phyloP scores from a whole-genome alignment of 2,888 invertebrate species.

The Argyresthia albistria region DNA sequence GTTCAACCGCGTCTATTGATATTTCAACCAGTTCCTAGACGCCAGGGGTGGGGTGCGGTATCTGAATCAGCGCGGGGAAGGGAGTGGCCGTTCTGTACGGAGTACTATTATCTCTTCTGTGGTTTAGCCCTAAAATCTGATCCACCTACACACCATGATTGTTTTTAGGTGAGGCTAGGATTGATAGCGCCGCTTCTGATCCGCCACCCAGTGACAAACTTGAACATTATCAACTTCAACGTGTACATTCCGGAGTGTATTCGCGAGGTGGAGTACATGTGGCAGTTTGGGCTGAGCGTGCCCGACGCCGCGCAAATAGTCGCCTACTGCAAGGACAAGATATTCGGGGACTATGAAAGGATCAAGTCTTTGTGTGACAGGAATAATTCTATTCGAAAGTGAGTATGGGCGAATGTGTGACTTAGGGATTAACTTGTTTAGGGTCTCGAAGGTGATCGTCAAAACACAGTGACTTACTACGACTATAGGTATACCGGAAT shows the following conservation, averaged over 20 bases:
- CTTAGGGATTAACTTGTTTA: no score
- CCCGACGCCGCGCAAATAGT: constrained; percentile 84
- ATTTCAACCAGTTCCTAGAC: no score
- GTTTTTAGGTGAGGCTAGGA: constrained; percentile 71
- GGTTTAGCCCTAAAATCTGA: no score
- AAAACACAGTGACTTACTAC: no score
- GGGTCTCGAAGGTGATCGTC: no score
- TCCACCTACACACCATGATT: no score
- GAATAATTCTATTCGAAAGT: constrained; percentile 72
- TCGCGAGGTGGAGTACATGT: constrained; percentile 86
- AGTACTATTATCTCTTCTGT: no score
- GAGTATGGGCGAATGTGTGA: constrained; percentile 9
- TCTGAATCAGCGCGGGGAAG: no score
- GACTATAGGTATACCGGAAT: no score
- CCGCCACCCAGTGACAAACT: constrained; percentile 75
- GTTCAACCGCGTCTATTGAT: no score
- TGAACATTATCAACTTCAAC: constrained; percentile 82
- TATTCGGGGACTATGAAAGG: constrained; percentile 74
- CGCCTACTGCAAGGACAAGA: constrained; percentile 79
- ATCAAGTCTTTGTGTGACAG: constrained; percentile 75
- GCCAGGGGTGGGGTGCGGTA: no score
- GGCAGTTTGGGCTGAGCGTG: constrained; percentile 80
- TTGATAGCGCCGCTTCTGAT: constrained; percentile 81
- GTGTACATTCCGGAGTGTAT: constrained; percentile 80
- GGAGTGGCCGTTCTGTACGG: no score